These are phyloP conservation scores for Equus quagga DNA, from an alignment of 2,113 vertebrate genomes.

Conservation along the genomic window DNA sequence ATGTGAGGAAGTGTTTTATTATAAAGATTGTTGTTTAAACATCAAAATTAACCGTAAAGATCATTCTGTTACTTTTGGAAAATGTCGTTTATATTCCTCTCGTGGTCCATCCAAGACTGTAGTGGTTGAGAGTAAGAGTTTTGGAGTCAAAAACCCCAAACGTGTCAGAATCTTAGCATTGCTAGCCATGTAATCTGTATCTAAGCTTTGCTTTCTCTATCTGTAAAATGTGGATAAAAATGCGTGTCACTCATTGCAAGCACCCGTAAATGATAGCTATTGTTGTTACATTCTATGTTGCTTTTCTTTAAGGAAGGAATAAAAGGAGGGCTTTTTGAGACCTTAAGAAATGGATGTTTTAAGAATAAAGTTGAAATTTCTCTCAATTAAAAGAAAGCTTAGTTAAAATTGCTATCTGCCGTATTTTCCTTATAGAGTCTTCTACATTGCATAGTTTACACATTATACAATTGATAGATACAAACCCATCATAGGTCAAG, in stretches of 20 bases:
- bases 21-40: background rate
- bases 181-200: background rate
- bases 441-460: background rate
- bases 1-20: background rate
- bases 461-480: conserved; percentile 48
- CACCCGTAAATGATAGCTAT: background rate
- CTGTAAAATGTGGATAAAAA: background rate
- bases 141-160: background rate
- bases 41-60: background rate
- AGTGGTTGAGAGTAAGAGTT: background rate
- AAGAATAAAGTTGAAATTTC: conserved; percentile 22
- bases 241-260: background rate
- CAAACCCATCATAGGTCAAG: conserved; percentile 93
- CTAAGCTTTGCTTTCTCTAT: background rate
- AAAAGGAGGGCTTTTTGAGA: background rate
- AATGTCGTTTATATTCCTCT: background rate
- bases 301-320: background rate
- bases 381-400: background rate
- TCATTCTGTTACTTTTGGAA: background rate
- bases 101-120: background rate
- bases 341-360: background rate
- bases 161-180: background rate
- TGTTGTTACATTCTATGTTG: background rate
- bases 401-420: background rate
- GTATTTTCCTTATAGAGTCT: background rate